These are phyloP conservation scores for Acleris laterana DNA, from an alignment of 2,888 invertebrate species.

Conservation along the genomic window DNA sequence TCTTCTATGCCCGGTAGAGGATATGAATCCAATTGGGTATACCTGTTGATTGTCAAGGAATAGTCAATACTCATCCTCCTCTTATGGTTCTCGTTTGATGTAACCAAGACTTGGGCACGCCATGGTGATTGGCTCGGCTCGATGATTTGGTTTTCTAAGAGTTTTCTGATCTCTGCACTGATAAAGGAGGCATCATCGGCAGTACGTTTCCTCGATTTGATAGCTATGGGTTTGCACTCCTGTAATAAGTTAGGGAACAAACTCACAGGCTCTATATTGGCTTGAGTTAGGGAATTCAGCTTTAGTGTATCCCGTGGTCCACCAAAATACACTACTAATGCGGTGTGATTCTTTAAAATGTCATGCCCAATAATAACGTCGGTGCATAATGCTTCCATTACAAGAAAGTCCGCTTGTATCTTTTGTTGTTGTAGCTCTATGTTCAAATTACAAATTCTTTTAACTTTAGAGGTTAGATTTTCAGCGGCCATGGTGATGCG, in stretches of 20 bases:
- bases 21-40: too few relatives aligned
- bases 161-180: not conserved
- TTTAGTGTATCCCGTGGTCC: not conserved
- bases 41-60: conserved; percentile 6
- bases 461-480: not conserved
- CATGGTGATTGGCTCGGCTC: conserved; percentile 10
- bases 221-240: too few relatives aligned
- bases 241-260: conserved; percentile 2
- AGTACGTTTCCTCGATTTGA: too few relatives aligned
- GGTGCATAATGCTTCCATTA: too few relatives aligned
- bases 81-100: conserved; percentile 3
- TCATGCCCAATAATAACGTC: not conserved
- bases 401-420: too few relatives aligned
- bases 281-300: not conserved
- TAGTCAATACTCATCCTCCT: conserved; percentile 7
- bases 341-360: not conserved
- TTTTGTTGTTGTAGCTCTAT: too few relatives aligned
- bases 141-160: conserved; percentile 1
- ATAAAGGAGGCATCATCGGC: not conserved
- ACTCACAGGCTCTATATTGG: not conserved
- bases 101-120: conserved; percentile 10
- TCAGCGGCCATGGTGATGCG: not conserved
- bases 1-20: conserved; percentile 1
- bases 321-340: conserved; percentile 3
- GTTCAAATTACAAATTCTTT: too few relatives aligned